A percentile compares a stretch with the other conserved stretches of the same genome.
Conservation (phyloP, 2,113 vertebrate species). For the Danionella cerebrum region DNA sequence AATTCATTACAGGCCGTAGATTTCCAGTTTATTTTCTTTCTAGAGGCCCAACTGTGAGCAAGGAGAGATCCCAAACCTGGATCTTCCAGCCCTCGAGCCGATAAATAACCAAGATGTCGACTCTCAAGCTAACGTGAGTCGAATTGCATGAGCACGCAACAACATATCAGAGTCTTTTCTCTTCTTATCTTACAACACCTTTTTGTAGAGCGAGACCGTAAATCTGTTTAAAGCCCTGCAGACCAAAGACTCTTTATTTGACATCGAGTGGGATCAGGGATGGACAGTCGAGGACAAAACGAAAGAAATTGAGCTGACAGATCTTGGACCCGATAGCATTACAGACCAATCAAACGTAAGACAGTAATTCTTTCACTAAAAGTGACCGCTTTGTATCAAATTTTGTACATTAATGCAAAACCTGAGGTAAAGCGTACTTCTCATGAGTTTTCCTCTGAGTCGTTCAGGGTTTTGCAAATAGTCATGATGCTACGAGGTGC, state of each 20-base stretch:
- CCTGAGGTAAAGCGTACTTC: neutral
- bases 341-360: slow-evolving; percentile 22
- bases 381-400: neutral
- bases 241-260: neutral
- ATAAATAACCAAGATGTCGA: slow-evolving; percentile 34
- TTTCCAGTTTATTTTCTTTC: neutral
- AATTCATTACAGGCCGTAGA: too few species aligned
- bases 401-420: neutral
- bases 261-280: slow-evolving; percentile 32
- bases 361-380: neutral
- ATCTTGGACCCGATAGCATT: neutral
- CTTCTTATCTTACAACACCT: neutral
- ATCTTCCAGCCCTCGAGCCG: slow-evolving; percentile 54
- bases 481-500: neutral
- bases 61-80: neutral
- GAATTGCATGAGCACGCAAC: neutral
- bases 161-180: neutral
- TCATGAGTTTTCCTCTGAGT: neutral
- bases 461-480: neutral
- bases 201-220: slow-evolving; percentile 9
- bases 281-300: slow-evolving; percentile 1
- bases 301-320: neutral
- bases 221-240: slow-evolving; percentile 4
- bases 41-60: neutral
- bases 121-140: neutral